Evolutionary conservation across 2,797 vertebrate species (phyloP), one percentile per base, ranked within the genome.

Genomic region (Peromyscus attwateri): DNA sequence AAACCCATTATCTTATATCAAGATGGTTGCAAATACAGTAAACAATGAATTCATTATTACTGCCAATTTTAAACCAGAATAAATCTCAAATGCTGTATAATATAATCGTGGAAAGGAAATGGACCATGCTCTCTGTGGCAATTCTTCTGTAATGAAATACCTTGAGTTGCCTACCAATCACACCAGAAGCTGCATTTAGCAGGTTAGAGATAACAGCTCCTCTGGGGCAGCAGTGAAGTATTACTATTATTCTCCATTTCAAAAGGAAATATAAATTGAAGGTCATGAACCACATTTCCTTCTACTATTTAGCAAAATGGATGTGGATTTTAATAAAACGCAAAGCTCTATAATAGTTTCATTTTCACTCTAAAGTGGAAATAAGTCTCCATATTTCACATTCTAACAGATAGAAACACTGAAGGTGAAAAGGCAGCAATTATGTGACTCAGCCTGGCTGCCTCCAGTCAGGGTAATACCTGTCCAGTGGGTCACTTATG

Each of bases 241-340:
- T 82, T 70, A 88, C 34, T 62, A 82, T 60, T 55, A 60, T 96
- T 96, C 95, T 89, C 81, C 82, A 82, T 96, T 91, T 96, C 87
- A 94, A 97, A 97, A 93, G 49, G 52, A 80, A 89, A 97, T 85
- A 95, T 66, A 94, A 94, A 96, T 96, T 81, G 81, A 97, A 96
- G 64, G 6, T 84, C 94, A 92, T 80, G 77, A 96, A 68, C 76
- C 77, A 91, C 89, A 96, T 93, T 94, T 96, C 81, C 77, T 92
- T 95, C 62, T 17, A 82, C 37, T n/a, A 91, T 90, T 96, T 87
- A 88, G 93, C 5, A 94, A 97, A 95, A 95, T 95, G 31, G 17
- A 31, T 90, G 23, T 90, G 21, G 34, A 92, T 37, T 93, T 94
- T 96, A 96, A 96, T 81, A 77, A 70, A 79, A 89, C 75, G 82